phyloP scores from a whole-genome alignment of 2,888 invertebrate species.

The Laspeyria flexula region DNA sequence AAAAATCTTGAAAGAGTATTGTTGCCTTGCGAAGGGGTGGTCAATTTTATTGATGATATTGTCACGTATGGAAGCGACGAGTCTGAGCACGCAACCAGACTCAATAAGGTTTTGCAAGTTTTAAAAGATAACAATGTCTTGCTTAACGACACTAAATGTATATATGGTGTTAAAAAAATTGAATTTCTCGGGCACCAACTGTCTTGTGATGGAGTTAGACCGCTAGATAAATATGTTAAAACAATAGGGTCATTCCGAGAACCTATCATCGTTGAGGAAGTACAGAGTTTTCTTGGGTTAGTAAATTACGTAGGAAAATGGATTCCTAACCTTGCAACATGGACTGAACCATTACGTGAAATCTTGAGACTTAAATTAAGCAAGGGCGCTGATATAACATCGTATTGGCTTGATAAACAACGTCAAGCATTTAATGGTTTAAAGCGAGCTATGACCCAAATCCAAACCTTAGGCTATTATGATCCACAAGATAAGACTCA shows the following conservation, averaged over 20 bases:
- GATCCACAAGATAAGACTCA: neutral
- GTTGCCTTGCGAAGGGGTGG: neutral
- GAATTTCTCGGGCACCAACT: constrained; percentile 2
- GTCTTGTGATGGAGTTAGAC: neutral
- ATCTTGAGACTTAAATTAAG: neutral
- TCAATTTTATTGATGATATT: neutral
- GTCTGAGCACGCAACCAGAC: neutral
- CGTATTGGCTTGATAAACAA: neutral
- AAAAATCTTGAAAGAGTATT: neutral
- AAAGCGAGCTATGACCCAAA: neutral
- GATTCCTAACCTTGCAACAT: neutral
- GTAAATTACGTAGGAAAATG: neutral
- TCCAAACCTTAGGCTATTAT: neutral
- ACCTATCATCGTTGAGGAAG: neutral
- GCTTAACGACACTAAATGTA: constrained; percentile 1
- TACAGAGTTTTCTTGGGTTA: neutral
- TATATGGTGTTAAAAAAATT: neutral
- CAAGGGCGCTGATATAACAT: neutral
- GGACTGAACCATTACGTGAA: neutral
- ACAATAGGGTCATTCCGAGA: neutral
- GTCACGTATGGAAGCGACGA: neutral
- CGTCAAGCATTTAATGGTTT: neutral
- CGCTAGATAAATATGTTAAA: neutral
- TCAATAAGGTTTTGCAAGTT: neutral
- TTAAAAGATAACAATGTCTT: neutral